phyloP scores from a whole-genome alignment of 1,140 invertebrate genomes.

The Orius insidiosus region DNA sequence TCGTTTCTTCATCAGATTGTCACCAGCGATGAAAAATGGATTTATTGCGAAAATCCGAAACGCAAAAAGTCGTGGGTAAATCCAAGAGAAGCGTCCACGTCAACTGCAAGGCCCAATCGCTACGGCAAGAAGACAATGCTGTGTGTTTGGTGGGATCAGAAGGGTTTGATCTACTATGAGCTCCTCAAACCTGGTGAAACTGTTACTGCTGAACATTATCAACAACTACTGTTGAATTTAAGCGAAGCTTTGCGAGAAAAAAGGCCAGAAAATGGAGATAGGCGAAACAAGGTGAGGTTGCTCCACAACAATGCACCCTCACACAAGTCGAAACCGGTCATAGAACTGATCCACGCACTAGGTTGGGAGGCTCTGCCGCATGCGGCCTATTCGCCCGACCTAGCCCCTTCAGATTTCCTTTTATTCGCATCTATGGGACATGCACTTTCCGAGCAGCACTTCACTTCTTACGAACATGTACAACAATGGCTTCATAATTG shows the following conservation, averaged over 20 bases:
- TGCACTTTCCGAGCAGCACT: constrained; percentile 17
- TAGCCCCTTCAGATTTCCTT: constrained; percentile 20
- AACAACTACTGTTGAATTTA: constrained; percentile 19
- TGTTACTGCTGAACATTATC: too few species aligned
- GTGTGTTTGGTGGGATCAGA: constrained; percentile 20
- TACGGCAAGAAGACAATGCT: constrained; percentile 19
- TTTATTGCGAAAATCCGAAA: constrained; percentile 17
- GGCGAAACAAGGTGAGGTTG: not conserved
- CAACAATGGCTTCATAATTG: constrained; percentile 18
- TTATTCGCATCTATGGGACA: constrained; percentile 18
- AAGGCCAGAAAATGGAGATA: constrained; percentile 4
- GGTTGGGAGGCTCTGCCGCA: too few species aligned
- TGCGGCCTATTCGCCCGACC: constrained; percentile 21
- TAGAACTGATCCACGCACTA: too few species aligned
- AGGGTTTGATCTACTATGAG: constrained; percentile 20
- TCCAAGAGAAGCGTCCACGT: constrained; percentile 17
- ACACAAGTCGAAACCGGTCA: too few species aligned
- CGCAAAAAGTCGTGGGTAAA: constrained; percentile 17
- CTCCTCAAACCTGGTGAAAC: constrained; percentile 20
- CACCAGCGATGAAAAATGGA: constrained; percentile 14
- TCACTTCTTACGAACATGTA: constrained; percentile 17
- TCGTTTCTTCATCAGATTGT: constrained; percentile 6
- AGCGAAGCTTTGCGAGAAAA: constrained; percentile 16
- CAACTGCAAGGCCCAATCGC: constrained; percentile 18
- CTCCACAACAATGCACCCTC: too few species aligned